Conservation (phyloP, 2,113 vertebrate genomes). For the Mastomys coucha region DNA sequence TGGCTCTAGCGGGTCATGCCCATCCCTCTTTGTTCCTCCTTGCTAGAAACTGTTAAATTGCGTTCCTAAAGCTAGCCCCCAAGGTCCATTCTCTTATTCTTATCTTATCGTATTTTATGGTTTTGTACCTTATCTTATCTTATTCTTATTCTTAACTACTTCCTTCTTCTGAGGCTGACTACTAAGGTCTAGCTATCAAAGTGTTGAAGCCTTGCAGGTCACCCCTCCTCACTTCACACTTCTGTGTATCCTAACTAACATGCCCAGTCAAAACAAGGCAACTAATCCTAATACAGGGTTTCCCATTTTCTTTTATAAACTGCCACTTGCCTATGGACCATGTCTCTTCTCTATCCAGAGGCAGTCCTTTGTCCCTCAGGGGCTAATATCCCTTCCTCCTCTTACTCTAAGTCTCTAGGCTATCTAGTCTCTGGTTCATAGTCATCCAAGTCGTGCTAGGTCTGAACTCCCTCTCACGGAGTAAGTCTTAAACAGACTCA, state of each 20-base stretch:
- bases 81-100: too few relatives aligned
- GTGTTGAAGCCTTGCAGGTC: too few relatives aligned
- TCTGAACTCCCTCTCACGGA: background rate
- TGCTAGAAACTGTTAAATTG: too few relatives aligned
- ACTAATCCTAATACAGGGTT: background rate
- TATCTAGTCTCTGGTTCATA: background rate
- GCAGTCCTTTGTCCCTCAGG: background rate
- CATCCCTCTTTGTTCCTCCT: background rate
- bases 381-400: background rate
- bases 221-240: accelerated
- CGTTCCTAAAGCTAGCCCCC: too few relatives aligned
- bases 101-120: too few relatives aligned
- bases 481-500: background rate
- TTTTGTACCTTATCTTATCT: too few relatives aligned
- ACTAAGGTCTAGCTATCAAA: too few relatives aligned
- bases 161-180: too few relatives aligned
- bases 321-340: background rate
- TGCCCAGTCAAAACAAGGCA: too few relatives aligned
- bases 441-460: background rate
- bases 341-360: background rate
- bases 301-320: background rate
- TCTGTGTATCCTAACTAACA: too few relatives aligned
- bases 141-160: too few relatives aligned
- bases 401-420: background rate
- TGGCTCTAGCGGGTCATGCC: background rate